A percentile compares a stretch with the other conserved stretches of the same genome.
These are phyloP conservation scores for Leucania comma DNA, from an alignment of 2,888 invertebrate species.

Conservation along the genomic window DNA sequence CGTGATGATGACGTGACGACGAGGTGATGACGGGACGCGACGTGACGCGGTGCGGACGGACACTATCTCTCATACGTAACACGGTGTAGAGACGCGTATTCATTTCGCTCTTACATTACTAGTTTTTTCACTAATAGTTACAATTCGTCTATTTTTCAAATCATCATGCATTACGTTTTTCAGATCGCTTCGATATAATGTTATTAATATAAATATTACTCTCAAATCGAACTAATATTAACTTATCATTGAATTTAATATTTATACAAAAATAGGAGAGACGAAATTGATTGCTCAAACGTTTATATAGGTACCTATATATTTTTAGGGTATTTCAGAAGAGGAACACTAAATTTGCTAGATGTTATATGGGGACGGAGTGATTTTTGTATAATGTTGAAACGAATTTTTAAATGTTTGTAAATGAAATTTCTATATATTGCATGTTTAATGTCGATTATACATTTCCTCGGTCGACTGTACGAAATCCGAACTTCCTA, in stretches of 20 bases:
- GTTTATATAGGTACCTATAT: constrained; percentile 88
- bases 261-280: constrained; percentile 89
- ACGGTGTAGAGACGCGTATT: constrained; percentile 63
- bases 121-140: constrained; percentile 83
- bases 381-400: constrained; percentile 89
- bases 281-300: constrained; percentile 90
- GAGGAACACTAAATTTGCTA: constrained; percentile 89
- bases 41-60: constrained; percentile 44
- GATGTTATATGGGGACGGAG: constrained; percentile 85
- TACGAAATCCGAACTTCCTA: constrained; percentile 85
- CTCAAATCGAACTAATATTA: constrained; percentile 84
- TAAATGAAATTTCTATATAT: constrained; percentile 73
- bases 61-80: constrained; percentile 51
- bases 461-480: constrained; percentile 63
- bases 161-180: constrained; percentile 87
- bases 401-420: constrained; percentile 89
- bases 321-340: constrained; percentile 88
- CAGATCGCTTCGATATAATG: constrained; percentile 85
- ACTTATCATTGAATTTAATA: constrained; percentile 88
- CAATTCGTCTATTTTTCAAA: constrained; percentile 84
- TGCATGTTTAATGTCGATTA: constrained; percentile 68
- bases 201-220: constrained; percentile 79
- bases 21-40: constrained; percentile 25
- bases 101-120: constrained; percentile 83
- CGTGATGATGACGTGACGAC: constrained; percentile 37